Base-by-base conservation (phyloP, 2,113 vertebrate species). In the Polypterus senegalus region DNA sequence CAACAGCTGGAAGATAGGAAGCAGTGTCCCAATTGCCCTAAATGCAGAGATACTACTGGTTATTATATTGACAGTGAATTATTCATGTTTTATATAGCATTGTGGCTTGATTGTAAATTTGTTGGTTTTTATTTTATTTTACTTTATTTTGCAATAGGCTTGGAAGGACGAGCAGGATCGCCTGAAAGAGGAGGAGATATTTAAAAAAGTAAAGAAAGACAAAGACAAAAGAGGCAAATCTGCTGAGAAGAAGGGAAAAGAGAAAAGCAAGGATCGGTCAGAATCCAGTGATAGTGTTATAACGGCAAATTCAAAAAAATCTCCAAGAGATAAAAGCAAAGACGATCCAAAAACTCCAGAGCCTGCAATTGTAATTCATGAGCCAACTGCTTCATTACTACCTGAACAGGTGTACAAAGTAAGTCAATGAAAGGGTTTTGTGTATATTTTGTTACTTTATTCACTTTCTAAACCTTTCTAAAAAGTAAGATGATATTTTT, bases 91-190 rank as follows among this genome's bases (percentile, higher is more conserved):
- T 27, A 27, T 27, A 27, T 1, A 27, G 27, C 2, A 2, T 27
- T 52, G 51, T 52, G 51, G 7, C 10, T 7, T 52, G 10, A 52
- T 7, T 52, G n/a, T 43, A 7, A 58, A 58, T 44, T 45, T 7
- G 2, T 44, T 27, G 11, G 45, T n/a, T 51, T 10, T 62, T 58
- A 46, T 7, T 11, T 44, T 48, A 49, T 5, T 43, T 45, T 4
- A n/a, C 7, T 51, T 61, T 3, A 4, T 48, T 64, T 61, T 4
- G 27, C 11, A 46, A 9, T 60, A 92, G 89, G 89, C 89, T 9
- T 89, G 86, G 84, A 90, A 87, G 68, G 67, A 78, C 54, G 80
- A 86, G 46, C 84, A 85, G 62, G 75, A 87, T 0, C 70, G 3
- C 8, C 63, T 85, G 54, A 78, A 65, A 63, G 83, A 87, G 64